Base-by-base conservation (phyloP, 2,113 vertebrate species). In the Stegostoma tigrinum region DNA sequence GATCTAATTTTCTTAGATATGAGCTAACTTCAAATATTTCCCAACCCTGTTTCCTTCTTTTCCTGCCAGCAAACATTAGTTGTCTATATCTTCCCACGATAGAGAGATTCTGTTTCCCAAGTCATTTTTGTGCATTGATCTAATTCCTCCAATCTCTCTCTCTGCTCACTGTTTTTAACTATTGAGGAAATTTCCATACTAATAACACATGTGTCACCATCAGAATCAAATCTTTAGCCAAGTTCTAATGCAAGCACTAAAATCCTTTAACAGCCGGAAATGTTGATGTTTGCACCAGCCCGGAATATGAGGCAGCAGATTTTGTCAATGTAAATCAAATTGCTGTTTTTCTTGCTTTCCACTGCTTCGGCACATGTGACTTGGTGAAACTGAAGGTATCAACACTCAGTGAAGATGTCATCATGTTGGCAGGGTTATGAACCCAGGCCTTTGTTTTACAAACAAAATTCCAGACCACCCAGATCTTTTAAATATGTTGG, bases 1-100 rank as follows among this genome's bases (percentile, higher is more conserved):
- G 94, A 45, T 95, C 42, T 72, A 95, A 72, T 95, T 70, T 97
- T 97, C 96, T 96, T 97, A 97, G 96, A 96, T 96, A 87, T 48
- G 96, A 96, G 97, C 97, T 97, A 97, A 96, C 95, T 96, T 96
- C 96, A 96, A 97, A 97, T 96, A 96, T 96, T 96, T 97, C 96
- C 96, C 96, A 96, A 94, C 96, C 96, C 96, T 95, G 95, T 96
- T 96, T 96, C 96, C 96, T 96, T 96, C 96, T 90, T 96, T 45
- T 66, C 34, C 95, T 96, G 97, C 97, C 89, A 93, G 61, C 17
- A 66, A n/a, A 7, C 4, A 93, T 34, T 96, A 97, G 96, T 96
- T 96, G 89, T 86, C 96, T 96, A 83, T 96, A 42, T 96, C 70
- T 91, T 78, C 86, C 68, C 70, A 90, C 89, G 86, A 94, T 72